Conservation (phyloP, 2,888 invertebrate genomes). For the Oxystoma pomonae region DNA sequence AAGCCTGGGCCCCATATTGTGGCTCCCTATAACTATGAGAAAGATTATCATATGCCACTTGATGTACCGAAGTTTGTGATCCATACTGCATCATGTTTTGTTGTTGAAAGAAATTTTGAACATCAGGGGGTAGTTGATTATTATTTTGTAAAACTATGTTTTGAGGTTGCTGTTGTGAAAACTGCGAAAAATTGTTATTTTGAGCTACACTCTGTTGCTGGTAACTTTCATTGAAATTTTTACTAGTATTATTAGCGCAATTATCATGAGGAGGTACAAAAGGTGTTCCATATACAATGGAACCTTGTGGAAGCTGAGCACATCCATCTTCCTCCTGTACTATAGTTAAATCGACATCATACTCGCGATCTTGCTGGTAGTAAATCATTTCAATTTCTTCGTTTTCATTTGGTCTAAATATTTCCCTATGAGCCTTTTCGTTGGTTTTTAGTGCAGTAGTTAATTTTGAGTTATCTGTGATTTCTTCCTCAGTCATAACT, state of each 20-base stretch:
- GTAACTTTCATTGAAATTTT: slow-evolving; percentile 2
- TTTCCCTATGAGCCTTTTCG: slow-evolving; percentile 38
- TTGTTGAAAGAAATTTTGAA: neutral
- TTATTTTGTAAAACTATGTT: neutral
- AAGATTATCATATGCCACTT: neutral
- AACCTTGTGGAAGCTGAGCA: neutral
- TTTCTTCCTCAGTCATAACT: slow-evolving; percentile 27
- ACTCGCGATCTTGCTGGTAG: slow-evolving; percentile 42
- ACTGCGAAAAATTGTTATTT: neutral
- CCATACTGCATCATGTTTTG: neutral
- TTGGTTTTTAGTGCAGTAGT: slow-evolving; percentile 33
- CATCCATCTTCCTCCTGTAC: slow-evolving; percentile 36
- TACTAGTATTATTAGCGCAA: too few relatives aligned
- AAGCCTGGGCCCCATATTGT: neutral
- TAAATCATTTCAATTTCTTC: slow-evolving; percentile 44
- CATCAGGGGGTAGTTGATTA: neutral
- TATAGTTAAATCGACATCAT: slow-evolving; percentile 42
- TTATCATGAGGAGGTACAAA: neutral
- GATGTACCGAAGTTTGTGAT: neutral
- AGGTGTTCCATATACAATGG: neutral
- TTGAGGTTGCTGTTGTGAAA: neutral
- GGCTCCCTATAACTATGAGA: neutral
- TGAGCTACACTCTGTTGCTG: slow-evolving; percentile 1
- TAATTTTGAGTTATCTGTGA: slow-evolving; percentile 29
- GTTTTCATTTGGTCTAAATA: slow-evolving; percentile 35